Percentiles rank a stretch among this genome's conserved stretches.
Conservation (phyloP, 2,797 vertebrate genomes). For the Sebastes hopkinsi region DNA sequence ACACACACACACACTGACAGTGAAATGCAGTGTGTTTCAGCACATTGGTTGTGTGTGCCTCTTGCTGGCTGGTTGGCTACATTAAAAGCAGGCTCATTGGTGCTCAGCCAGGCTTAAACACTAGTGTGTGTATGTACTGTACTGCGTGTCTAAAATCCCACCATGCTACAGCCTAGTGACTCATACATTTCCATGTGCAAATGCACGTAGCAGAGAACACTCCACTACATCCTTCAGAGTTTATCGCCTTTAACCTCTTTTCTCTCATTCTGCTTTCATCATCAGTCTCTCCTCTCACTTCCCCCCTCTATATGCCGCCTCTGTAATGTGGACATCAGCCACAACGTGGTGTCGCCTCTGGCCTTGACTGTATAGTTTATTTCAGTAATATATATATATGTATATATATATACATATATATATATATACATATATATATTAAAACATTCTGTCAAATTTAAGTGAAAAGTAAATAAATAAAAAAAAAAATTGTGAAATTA, state of each 20-base stretch:
- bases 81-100: constrained; percentile 49
- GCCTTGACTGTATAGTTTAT: neutral
- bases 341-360: neutral
- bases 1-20: neutral
- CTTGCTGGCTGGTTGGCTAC: constrained; percentile 43
- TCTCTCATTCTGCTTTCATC: neutral
- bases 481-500: neutral
- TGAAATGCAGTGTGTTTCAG: constrained; percentile 3
- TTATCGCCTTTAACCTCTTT: neutral
- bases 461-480: no score
- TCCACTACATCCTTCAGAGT: neutral
- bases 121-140: constrained; percentile 6
- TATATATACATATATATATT: no score
- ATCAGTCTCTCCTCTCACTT: neutral
- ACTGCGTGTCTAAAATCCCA: constrained; percentile 11
- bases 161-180: constrained; percentile 8
- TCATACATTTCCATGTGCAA: constrained; percentile 2
- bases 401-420: no score
- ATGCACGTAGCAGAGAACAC: neutral
- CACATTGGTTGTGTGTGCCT: constrained; percentile 15
- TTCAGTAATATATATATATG: neutral
- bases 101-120: constrained; percentile 41
- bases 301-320: neutral
- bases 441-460: no score
- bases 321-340: neutral